Percentiles rank a stretch among this genome's conserved stretches.
These are phyloP conservation scores for Goniozus legneri DNA, from an alignment of 1,140 invertebrate species.

Conservation along the genomic window DNA sequence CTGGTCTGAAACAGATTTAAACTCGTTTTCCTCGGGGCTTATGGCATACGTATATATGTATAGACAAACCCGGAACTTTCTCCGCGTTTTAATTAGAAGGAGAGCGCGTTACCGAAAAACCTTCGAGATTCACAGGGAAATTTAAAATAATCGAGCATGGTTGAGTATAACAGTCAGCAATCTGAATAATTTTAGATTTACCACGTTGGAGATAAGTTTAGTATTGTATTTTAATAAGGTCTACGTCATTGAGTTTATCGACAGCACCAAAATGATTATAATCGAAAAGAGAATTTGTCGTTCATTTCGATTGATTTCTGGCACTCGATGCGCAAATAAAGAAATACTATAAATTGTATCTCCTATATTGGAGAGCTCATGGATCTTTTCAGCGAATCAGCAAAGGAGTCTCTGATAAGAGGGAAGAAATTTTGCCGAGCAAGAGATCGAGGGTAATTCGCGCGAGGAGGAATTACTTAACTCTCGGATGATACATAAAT, in stretches of 20 bases:
- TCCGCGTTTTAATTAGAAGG: constrained; percentile 52
- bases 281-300: no score
- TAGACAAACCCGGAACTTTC: constrained; percentile 44
- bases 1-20: constrained; percentile 54
- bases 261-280: no score
- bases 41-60: no score
- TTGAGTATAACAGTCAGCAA: no score
- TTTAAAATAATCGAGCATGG: constrained; percentile 1
- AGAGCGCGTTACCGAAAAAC: constrained; percentile 10
- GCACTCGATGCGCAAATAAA: no score
- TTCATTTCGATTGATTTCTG: no score
- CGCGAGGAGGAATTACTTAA: constrained; percentile 56
- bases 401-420: neutral
- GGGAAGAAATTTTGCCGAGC: constrained; percentile 27
- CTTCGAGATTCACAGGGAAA: constrained; percentile 4
- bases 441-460: constrained; percentile 44
- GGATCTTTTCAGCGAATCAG: neutral
- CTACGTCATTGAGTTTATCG: no score
- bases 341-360: no score
- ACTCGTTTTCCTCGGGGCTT: constrained; percentile 47
- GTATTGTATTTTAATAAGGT: no score
- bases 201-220: no score
- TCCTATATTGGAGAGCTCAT: no score
- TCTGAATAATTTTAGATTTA: no score
- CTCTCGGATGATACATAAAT: constrained; percentile 58